Evolutionary conservation across 2,888 invertebrate genomes (phyloP), one percentile per base, ranked within the genome.

Genomic region (Dynastes tityus): DNA sequence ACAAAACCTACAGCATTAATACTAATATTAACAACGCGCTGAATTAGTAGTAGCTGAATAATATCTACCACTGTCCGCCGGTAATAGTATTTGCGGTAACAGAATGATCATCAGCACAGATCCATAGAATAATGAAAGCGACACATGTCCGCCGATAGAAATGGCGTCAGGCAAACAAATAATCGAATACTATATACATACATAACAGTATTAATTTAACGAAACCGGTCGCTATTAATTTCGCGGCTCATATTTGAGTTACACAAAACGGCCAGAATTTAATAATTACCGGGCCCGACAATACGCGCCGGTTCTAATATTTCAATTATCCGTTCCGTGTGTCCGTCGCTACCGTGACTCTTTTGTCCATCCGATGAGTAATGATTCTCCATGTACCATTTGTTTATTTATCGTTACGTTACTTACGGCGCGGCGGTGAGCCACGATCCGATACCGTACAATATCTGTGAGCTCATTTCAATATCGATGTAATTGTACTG

Each of bases 141-240:
- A 32, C n/a, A 63, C 37, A 53, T 16, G 40, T 61, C 53, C 13
- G 53, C 45, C 63, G 32, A 22, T 68, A 29, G 51, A 32, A 49
- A 11, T 37, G 65, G 55, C 71, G 22, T 0, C 71, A 53, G 32
- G n/a, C 45, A 71, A 71, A 55, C 53, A 55, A 51, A 71, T 51
- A 22, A 45, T 68, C 13, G 67, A 68, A 8, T 68, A 68, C 16
- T 37, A 49, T 11, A 49, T 68, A 68, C 8, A 65, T 65, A 37
- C 16, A 78, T 76, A 78, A 73, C 79, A 70, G 74, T 79, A 79
- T 79, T 79, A 79, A 79, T 77, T 79, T 79, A 79, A 79, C 79
- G 71, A 79, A 79, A 79, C 79, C 79, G 76, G 58, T 77, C 79
- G 64, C 79, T 79, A 79, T 77, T 79, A 79, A 79, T 79, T 79